Evolutionary conservation across 1,140 invertebrate species (phyloP).

Genomic region (Orchesella cincta): DNA sequence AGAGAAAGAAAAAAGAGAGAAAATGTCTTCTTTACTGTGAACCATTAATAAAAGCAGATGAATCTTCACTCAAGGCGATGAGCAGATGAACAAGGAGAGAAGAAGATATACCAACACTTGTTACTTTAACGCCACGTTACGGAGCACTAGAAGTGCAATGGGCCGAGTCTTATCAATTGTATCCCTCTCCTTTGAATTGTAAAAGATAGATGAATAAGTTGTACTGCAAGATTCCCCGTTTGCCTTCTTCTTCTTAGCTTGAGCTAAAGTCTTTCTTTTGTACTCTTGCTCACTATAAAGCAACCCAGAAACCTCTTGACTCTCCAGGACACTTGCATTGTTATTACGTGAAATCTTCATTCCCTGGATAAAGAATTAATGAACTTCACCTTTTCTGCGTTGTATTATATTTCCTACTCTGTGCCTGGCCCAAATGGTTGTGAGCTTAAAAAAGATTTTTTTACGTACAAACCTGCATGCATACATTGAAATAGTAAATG

Average conservation of each 20-base stretch:
- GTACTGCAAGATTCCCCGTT: too few species aligned
- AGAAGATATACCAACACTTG: slow-evolving; percentile 26
- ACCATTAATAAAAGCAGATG: slow-evolving; percentile 48
- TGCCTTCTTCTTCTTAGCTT: not conserved
- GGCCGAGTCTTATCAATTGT: slow-evolving; percentile 12
- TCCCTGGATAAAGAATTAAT: slow-evolving; percentile 21
- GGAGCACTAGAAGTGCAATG: not conserved
- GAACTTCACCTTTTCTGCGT: not conserved
- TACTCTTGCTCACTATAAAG: not conserved
- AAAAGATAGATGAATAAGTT: not conserved
- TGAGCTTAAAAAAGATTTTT: too few species aligned
- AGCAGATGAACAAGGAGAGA: slow-evolving; percentile 28
- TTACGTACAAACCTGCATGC: too few species aligned
- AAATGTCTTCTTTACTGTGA: slow-evolving; percentile 47
- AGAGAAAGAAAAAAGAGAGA: slow-evolving; percentile 26
- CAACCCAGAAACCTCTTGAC: slow-evolving; percentile 5
- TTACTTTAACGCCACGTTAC: slow-evolving; percentile 28
- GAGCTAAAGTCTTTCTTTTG: slow-evolving; percentile 12
- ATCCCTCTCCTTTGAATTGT: not conserved
- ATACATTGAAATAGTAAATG: too few species aligned
- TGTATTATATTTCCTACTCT: not conserved
- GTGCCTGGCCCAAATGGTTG: not conserved
- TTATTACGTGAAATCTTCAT: slow-evolving; percentile 10
- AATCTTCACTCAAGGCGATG: slow-evolving; percentile 46
- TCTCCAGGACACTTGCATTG: slow-evolving; percentile 22